Evolutionary conservation across 2,888 invertebrate genomes (phyloP), one percentile per base, ranked within the genome.

Genomic region (Baronia brevicornis): DNA sequence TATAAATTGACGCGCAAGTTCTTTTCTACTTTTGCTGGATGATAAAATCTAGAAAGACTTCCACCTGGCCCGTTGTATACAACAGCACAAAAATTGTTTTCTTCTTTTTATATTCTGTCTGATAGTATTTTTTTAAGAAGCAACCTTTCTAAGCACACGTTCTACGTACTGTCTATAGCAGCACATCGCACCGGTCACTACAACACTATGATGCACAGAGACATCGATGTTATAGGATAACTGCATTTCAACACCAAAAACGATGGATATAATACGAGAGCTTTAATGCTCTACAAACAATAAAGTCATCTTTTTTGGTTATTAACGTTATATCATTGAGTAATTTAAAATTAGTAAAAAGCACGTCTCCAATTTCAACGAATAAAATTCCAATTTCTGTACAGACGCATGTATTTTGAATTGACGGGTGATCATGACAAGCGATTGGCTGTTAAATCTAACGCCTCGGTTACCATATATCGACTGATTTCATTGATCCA

Each of bases 361-460:
- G 67, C 66, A 64, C 49, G 36, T 54, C 55, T 55, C 55, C 50
- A 52, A 51, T 43, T 50, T 46, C 40, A 48, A 47, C 45, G 52
- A 58, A 51, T n/a, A 59, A 73, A 70, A 72, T 70, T 77, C 67
- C 66, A 69, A 72, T 73, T 65, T 71, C 68, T 82, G 82, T 82
- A 79, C 64, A 71, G 69, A 64, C 68, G 80, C 82, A 82, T 82
- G 82, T 63, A 66, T 58, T 78, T 75, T 58, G 57, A 58, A 57
- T 51, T 54, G 55, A 57, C 59, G 65, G 64, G 53, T 69, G 62
- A 52, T 50, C 35, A 43, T 51, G 51, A 63, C 51, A 57, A 68
- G 60, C 56, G 56, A 62, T 64, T 70, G 75, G 73, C 77, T 78
- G 72, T 66, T 44, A 60, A 68, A 51, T 63, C 71, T 80, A 79